These are phyloP conservation scores for Oryzias curvinotus DNA, from an alignment of 2,113 vertebrate genomes.

Conservation along the genomic window DNA sequence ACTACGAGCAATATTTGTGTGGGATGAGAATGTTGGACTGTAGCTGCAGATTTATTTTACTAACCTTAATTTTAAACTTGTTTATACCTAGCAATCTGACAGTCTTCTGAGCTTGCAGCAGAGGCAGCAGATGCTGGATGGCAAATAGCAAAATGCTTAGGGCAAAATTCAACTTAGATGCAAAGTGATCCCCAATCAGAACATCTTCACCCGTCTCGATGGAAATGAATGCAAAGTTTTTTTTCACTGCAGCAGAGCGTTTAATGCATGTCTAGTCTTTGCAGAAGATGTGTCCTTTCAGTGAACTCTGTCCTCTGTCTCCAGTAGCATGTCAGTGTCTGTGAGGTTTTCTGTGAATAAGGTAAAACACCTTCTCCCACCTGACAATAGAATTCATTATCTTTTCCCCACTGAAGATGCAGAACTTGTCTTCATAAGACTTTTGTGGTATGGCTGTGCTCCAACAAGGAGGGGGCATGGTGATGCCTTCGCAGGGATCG, in stretches of 20 bases:
- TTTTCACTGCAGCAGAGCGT: conserved; percentile 29
- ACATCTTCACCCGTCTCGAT: conserved; percentile 66
- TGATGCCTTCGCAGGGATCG: conserved; percentile 57
- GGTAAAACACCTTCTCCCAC: conserved; percentile 61
- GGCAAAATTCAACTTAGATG: conserved; percentile 61
- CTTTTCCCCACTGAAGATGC: conserved; percentile 50
- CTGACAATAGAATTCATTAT: conserved; percentile 74
- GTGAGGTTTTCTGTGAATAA: conserved; percentile 57
- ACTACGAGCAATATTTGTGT: neutral
- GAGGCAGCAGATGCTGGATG: conserved; percentile 37
- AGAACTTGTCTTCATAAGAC: conserved; percentile 62
- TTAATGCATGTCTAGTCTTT: conserved; percentile 35
- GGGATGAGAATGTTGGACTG: too few relatives aligned
- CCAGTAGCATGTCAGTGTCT: conserved; percentile 34
- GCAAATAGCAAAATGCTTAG: conserved; percentile 40
- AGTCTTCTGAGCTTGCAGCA: conserved; percentile 24
- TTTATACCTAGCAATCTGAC: conserved; percentile 32
- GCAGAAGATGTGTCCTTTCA: conserved; percentile 66
- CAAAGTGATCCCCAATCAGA: conserved; percentile 70
- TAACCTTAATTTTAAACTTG: conserved; percentile 16
- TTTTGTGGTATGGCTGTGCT: conserved; percentile 59
- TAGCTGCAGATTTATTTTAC: neutral
- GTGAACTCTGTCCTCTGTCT: conserved; percentile 71
- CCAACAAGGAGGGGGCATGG: conserved; percentile 43
- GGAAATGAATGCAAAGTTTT: conserved; percentile 73